phyloP scores from a whole-genome alignment of 2,113 vertebrate species.

The Stegostoma tigrinum region DNA sequence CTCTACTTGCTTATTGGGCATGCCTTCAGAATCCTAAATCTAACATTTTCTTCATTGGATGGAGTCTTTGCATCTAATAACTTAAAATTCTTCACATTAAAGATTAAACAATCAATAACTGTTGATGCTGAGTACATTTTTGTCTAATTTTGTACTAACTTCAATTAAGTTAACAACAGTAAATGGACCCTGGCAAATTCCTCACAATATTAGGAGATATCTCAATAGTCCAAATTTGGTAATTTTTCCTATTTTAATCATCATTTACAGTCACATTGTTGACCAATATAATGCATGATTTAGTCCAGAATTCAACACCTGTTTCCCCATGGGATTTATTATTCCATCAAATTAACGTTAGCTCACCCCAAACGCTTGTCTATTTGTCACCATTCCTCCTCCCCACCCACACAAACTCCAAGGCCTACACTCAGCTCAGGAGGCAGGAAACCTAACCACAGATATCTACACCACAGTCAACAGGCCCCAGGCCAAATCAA shows the following conservation, averaged over 20 bases:
- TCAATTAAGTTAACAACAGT: background rate
- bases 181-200: background rate
- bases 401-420: background rate
- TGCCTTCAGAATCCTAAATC: too few species aligned
- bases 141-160: background rate
- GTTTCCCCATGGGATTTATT: background rate
- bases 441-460: constrained; percentile 11
- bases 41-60: too few species aligned
- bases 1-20: too few species aligned
- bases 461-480: background rate
- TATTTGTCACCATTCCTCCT: background rate
- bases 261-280: background rate
- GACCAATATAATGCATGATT: background rate
- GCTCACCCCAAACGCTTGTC: background rate
- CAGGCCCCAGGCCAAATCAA: background rate
- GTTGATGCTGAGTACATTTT: background rate
- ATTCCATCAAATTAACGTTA: background rate
- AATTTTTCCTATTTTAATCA: background rate
- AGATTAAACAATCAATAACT: background rate
- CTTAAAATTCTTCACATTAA: too few species aligned
- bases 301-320: background rate
- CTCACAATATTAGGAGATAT: background rate
- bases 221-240: background rate
- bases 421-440: background rate
- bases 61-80: too few species aligned